A percentile compares a stretch with the other conserved stretches of the same genome.
Evolutionary conservation across 2,113 vertebrate genomes (phyloP).

Genomic region (Phyllostomus hastatus): DNA sequence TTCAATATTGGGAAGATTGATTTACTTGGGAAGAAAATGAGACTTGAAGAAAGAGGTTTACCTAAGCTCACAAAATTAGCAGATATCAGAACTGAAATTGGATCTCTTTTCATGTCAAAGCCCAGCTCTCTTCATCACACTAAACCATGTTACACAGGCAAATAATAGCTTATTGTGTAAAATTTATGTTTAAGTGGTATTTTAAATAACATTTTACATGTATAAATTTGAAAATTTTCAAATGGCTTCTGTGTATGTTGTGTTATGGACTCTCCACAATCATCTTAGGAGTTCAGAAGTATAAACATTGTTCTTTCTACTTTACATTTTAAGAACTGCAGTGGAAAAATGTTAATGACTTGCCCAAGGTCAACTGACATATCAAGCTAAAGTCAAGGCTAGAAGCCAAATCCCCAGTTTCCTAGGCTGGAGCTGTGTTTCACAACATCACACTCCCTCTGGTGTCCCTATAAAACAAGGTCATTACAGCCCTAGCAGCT

Average conservation of each 20-base stretch:
- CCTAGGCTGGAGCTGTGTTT: neutral
- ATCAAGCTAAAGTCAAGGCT: neutral
- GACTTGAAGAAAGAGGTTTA: neutral
- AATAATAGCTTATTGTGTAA: neutral
- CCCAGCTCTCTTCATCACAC: neutral
- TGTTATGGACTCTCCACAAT: neutral
- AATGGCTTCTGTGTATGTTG: neutral
- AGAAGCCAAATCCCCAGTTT: slow-evolving; percentile 34
- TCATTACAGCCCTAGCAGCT: neutral
- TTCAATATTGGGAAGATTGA: neutral
- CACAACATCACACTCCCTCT: neutral
- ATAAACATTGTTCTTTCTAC: neutral
- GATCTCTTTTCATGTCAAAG: neutral
- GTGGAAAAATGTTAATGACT: neutral
- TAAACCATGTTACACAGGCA: neutral
- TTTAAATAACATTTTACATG: neutral
- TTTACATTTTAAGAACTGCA: neutral
- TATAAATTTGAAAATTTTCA: neutral
- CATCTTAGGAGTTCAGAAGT: neutral
- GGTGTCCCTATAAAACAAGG: neutral
- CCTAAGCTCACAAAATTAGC: neutral
- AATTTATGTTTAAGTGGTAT: neutral
- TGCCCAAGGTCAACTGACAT: slow-evolving; percentile 18
- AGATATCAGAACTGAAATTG: neutral
- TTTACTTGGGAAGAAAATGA: neutral